Evolutionary conservation across 2,888 invertebrate species (phyloP), one percentile per base, ranked within the genome.

Genomic region (Sturmia bella): DNA sequence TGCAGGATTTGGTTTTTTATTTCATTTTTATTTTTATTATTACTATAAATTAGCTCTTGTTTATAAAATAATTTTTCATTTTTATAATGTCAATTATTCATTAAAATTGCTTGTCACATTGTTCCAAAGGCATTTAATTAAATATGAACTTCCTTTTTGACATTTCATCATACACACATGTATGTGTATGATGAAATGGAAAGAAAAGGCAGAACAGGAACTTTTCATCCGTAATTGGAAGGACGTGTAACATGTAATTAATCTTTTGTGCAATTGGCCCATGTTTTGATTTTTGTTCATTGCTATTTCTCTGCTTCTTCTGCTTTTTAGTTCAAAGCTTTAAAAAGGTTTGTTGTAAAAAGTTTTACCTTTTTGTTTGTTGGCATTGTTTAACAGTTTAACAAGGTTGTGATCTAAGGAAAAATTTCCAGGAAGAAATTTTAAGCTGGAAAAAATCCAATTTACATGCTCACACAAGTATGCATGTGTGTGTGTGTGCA

Each of bases 41-140:
- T 61, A 85, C 86, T 80, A 86, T 83, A 87, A 88, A 88, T 89
- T 88, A 87, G 86, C 85, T 86, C 85, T 86, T 87, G 87, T 87
- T 87, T 86, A 85, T 74, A 84, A n/a, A 84, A 84, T 78, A 85
- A 85, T 87, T 87, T 86, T 84, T 88, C 86, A 89, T 83, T 84
- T 77, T 80, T 59, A 82, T 82, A 69, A 78, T 74, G 69, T 82
- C 82, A 82, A 78, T 82, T 82, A 74, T 56, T 76, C 76, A 61
- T 57, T 68, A 45, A 52, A 74, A 64, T 76, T 64, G 56, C 41
- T 56, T 52, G 37, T 48, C 61, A 24, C 32, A 52, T 61, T 45
- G 43, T 69, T 61, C 19, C 19, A 5, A 48, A 7, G 15, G 12
- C 13, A 12, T 32, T 32, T 4, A 15, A 48, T 39, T 27, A 72